Conservation (phyloP, 2,888 invertebrate genomes). For the Drosophila pegasa region DNA sequence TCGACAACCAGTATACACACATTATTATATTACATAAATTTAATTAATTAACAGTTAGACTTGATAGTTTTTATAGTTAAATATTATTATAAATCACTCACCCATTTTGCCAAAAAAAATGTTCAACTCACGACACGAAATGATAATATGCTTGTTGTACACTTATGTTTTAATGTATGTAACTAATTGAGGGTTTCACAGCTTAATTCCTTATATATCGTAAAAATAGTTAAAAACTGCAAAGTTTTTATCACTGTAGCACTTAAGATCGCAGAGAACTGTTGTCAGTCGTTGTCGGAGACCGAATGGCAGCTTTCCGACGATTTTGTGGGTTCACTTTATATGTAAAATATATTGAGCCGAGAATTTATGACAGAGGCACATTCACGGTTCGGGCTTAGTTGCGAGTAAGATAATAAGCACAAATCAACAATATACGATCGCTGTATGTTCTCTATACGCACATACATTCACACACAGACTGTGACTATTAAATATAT, state of each 20-base stretch:
- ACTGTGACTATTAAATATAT: slow-evolving; percentile 1
- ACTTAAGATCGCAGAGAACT: slow-evolving; percentile 39
- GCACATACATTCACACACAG: background rate
- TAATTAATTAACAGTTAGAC: slow-evolving; percentile 13
- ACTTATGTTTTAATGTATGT: background rate
- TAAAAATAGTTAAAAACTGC: background rate
- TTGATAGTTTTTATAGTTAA: background rate
- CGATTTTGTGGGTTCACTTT: slow-evolving; percentile 51
- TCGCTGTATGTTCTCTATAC: slow-evolving; percentile 15
- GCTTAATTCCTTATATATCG: background rate
- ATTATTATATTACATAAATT: background rate
- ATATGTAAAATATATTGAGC: slow-evolving; percentile 48
- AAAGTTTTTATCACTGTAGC: background rate
- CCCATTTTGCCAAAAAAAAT: slow-evolving; percentile 58
- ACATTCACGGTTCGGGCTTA: slow-evolving; percentile 44
- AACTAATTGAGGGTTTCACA: background rate
- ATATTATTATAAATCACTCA: slow-evolving; percentile 46
- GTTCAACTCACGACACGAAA: slow-evolving; percentile 34
- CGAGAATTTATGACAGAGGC: slow-evolving; percentile 59
- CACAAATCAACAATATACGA: slow-evolving; percentile 18
- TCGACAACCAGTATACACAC: background rate
- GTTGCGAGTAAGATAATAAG: slow-evolving; percentile 58
- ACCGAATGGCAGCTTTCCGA: slow-evolving; percentile 48
- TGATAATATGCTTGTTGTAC: background rate
- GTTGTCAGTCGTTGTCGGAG: slow-evolving; percentile 41